Conservation (phyloP, 2,888 invertebrate species). For the Argynnis bischoffii region DNA sequence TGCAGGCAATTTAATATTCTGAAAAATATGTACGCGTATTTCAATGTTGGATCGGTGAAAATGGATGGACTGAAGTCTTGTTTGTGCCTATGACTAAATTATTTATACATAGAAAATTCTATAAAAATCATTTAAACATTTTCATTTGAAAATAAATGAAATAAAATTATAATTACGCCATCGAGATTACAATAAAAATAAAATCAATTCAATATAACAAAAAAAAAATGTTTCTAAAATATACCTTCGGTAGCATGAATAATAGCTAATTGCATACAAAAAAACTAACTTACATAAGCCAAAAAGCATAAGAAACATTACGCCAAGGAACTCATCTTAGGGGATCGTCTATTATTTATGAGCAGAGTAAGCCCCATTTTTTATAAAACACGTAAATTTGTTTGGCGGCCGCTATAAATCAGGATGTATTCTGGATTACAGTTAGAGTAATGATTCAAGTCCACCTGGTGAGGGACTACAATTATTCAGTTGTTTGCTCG, state of each 20-base stretch:
- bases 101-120: too few species aligned
- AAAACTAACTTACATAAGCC: constrained; percentile 24
- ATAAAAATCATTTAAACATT: too few species aligned
- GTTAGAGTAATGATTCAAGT: constrained; percentile 79
- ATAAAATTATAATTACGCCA: too few species aligned
- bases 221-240: not conserved
- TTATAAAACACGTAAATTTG: constrained; percentile 79
- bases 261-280: not conserved
- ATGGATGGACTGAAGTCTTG: constrained; percentile 1
- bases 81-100: not conserved
- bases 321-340: constrained; percentile 53
- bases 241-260: not conserved
- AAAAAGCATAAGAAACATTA: constrained; percentile 42
- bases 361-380: constrained; percentile 76
- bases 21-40: constrained; percentile 30
- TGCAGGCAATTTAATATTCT: constrained; percentile 26
- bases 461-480: constrained; percentile 77
- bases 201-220: not conserved
- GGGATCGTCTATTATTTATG: constrained; percentile 75
- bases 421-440: constrained; percentile 80
- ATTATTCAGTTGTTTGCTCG: constrained; percentile 75
- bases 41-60: constrained; percentile 17
- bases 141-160: too few species aligned
- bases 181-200: not conserved
- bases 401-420: constrained; percentile 76